Base-by-base conservation (phyloP, 2,888 invertebrate genomes). In the Seira musarum region DNA sequence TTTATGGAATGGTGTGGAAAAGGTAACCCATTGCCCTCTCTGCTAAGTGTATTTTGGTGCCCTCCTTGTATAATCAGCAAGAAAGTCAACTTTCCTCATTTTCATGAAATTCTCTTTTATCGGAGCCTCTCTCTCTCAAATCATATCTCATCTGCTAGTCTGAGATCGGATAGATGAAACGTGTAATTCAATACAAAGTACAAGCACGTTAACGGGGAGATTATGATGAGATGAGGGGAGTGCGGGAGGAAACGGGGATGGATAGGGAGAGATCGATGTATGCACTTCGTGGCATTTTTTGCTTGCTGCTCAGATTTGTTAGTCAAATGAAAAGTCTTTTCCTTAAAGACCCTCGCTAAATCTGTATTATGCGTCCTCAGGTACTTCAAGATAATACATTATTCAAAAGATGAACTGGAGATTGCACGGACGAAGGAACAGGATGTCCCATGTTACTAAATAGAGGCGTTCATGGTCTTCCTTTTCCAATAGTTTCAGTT, bases 351-450 rank as follows among this genome's bases (percentile, higher is more conserved):
- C n/a, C 57, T 40, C 13, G 6, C 40, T n/a, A 17, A 57, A 57
- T 57, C 57, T 57, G 57, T 57, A n/a, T 57, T 57, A 57, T 57
- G 17, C 17, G 17, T n/a, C 57, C 10, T n/a, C 17, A 57, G 57
- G 57, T 57, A 57, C n/a, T 57, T n/a, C 57, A 8, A 40, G 5
- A 40, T 40, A 8, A 57, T 57, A 57, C 57, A 57, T 57, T 57
- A 57, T 57, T 57, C 57, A 57, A 57, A 57, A 57, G 57, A 57
- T 57, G 57, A 57, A 17, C 57, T 57, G 17, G 17, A 57, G 57
- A 57, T 57, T 57, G 57, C 57, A 57, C 57, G 10, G 17, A 57
- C 10, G 57, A 57, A n/a, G 6, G 40, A 40, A 57, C 8, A 57
- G 57, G 57, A 57, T 57, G 57, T 57, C 17, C n/a, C 40, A 40